Evolutionary conservation across 2,888 invertebrate genomes (phyloP).

Genomic region (Tetropium fuscum): DNA sequence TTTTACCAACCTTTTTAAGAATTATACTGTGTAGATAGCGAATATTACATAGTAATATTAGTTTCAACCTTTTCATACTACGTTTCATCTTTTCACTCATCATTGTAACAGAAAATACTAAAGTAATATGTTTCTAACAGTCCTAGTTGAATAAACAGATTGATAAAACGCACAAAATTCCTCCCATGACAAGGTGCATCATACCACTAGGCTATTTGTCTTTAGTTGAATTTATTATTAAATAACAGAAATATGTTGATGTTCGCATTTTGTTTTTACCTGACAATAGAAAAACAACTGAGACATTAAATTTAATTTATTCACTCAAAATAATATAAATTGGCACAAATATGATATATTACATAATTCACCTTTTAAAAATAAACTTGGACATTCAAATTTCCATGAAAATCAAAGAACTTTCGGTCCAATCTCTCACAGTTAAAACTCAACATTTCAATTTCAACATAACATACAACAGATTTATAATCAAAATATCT

Average conservation of each 20-base stretch:
- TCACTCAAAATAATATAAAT: constrained; percentile 55
- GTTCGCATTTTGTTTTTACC: constrained; percentile 41
- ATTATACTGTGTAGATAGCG: too few relatives aligned
- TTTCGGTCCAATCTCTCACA: constrained; percentile 45
- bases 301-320: constrained; percentile 45
- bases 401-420: constrained; percentile 28
- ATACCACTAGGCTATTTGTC: neutral
- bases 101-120: too few relatives aligned
- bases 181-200: neutral
- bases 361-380: constrained; percentile 43
- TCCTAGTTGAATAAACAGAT: too few relatives aligned
- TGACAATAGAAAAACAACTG: constrained; percentile 26
- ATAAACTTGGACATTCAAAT: constrained; percentile 32
- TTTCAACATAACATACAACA: constrained; percentile 40
- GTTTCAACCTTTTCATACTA: too few relatives aligned
- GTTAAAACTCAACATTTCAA: constrained; percentile 40
- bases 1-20: too few relatives aligned
- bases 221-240: constrained; percentile 11
- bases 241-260: constrained; percentile 31
- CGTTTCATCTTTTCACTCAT: too few relatives aligned
- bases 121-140: too few relatives aligned
- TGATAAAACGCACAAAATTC: too few relatives aligned
- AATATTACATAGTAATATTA: too few relatives aligned
- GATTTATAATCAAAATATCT: constrained; percentile 31
- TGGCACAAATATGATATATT: constrained; percentile 52